Evolutionary conservation across 2,797 vertebrate species (phyloP).

Genomic region (Molossus molossus): DNA sequence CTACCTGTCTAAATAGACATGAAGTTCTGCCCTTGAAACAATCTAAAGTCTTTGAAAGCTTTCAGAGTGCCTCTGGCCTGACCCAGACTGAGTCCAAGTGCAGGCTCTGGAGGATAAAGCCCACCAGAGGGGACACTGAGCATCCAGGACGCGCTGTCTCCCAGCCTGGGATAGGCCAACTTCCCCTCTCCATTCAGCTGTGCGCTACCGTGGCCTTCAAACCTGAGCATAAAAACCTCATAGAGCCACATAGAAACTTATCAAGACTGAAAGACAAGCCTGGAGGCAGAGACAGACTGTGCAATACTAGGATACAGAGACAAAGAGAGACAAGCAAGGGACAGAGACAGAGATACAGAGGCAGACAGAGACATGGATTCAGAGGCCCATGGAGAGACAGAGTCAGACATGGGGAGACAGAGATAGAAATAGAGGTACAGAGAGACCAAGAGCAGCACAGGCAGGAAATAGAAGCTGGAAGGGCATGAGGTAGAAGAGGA

Average conservation of each 20-base stretch:
- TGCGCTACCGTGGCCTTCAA: not conserved
- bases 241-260: not conserved
- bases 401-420: not conserved
- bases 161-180: not conserved
- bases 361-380: not conserved
- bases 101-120: not conserved
- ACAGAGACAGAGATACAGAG: not conserved
- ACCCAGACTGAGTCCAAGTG: not conserved
- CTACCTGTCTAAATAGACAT: not conserved
- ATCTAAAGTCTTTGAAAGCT: not conserved
- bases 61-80: not conserved
- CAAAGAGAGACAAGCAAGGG: not conserved
- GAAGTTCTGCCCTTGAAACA: conserved; percentile 1
- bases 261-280: not conserved
- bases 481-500: not conserved
- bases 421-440: not conserved
- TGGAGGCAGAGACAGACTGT: not conserved
- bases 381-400: not conserved
- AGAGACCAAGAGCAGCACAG: not conserved
- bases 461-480: not conserved
- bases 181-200: not conserved
- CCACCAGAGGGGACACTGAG: not conserved
- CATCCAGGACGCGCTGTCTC: not conserved
- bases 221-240: not conserved
- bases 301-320: conserved; percentile 19